Evolutionary conservation across 2,113 vertebrate species (phyloP), one percentile per base, ranked within the genome.

Genomic region (Trematocara nigrifrons): DNA sequence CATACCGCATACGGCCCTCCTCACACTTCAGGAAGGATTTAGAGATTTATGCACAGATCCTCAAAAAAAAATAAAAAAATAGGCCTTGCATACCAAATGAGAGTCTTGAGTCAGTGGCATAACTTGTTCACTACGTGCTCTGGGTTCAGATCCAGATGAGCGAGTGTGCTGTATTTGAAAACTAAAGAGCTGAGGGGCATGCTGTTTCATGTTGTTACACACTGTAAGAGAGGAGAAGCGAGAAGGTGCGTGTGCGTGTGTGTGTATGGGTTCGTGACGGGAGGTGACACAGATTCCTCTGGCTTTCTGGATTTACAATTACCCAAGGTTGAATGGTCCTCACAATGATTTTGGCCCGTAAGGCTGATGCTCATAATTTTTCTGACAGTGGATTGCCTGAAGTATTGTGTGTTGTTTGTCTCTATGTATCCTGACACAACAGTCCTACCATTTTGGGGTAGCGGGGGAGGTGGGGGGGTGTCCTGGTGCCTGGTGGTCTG

Each of bases 21-120:
- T 91, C 59, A 91, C 92, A 93, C 91, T 93, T 93, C 89, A 89
- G 84, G 82, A 93, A 88, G 92, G 89, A 94, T 95, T 92, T 92
- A 90, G 71, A 93, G 90, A 74, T 93, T 90, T 78, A 92, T 87
- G 86, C 66, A 40, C 77, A 89, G 71, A 92, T 91, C 87, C 64
- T 84, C 35, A 22, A 57, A 18, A 52, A 59, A 4, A 61, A 59
- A 31, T 10, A 8, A 52, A 66, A 12, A 22, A 64, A 53, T 57
- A 83, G 83, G 88, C 61, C 86, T 87, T 86, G 91, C 91, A 91
- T 89, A 90, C 57, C 13, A 29, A 92, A 92, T 91, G 89, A 93
- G 88, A 80, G 86, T 42, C 88, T 91, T 88, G 91, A 93, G 87
- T 89, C 87, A 66, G 88, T 82, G 88, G 90, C 89, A 85, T 92